phyloP scores from a whole-genome alignment of 2,797 vertebrate genomes.

The Lophius americanus region DNA sequence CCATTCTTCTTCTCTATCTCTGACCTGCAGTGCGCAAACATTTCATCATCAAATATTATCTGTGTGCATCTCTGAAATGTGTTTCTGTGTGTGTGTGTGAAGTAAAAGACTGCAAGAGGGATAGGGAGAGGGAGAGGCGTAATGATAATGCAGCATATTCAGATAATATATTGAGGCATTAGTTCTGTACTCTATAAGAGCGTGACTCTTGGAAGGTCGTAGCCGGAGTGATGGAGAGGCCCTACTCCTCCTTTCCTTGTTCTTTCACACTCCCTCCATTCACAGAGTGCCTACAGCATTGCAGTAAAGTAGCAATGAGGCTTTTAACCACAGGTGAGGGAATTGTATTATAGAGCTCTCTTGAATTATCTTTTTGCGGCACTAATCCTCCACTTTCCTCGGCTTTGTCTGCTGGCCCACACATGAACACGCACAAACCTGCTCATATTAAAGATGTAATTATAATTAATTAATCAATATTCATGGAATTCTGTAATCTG shows the following conservation, averaged over 20 bases:
- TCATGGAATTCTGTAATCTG: background rate
- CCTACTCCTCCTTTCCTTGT: conserved; percentile 60
- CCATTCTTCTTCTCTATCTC: conserved; percentile 24
- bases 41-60: conserved; percentile 35
- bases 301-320: conserved; percentile 37
- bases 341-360: conserved; percentile 14
- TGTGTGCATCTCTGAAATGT: conserved; percentile 8
- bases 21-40: conserved; percentile 40
- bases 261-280: conserved; percentile 54
- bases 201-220: conserved; percentile 77
- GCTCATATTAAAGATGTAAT: conserved; percentile 13
- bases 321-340: conserved; percentile 26
- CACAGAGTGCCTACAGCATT: conserved; percentile 43
- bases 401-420: conserved; percentile 1
- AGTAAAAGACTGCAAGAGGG: conserved; percentile 42
- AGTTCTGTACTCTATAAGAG: conserved; percentile 67
- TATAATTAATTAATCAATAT: conserved; percentile 2
- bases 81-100: conserved; percentile 20
- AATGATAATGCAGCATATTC: conserved; percentile 73
- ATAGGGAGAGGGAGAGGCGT: conserved; percentile 41
- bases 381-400: conserved; percentile 23
- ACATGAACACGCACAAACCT: conserved; percentile 3
- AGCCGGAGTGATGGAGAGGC: conserved; percentile 68
- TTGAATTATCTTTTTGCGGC: conserved; percentile 39
- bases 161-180: conserved; percentile 75